A percentile compares a stretch with the other conserved stretches of the same genome.
These are phyloP conservation scores for Jaculus jaculus DNA, from an alignment of 2,113 vertebrate genomes.

Conservation along the genomic window DNA sequence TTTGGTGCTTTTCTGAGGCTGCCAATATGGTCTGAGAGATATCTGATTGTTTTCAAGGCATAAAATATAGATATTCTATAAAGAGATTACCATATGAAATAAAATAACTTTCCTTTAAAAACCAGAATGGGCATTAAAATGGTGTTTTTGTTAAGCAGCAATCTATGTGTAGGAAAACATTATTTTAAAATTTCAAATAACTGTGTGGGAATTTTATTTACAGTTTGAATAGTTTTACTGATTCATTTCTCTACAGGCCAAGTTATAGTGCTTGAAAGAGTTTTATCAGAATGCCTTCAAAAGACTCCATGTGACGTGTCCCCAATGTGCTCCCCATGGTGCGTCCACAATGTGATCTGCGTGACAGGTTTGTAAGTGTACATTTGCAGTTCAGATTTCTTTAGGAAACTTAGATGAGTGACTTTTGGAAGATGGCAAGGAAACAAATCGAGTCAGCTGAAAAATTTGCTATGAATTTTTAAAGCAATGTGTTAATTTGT, in stretches of 20 bases:
- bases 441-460: background rate
- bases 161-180: background rate
- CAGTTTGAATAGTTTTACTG: background rate
- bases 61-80: background rate
- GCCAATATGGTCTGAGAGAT: background rate
- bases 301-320: background rate
- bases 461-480: background rate
- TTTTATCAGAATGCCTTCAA: background rate
- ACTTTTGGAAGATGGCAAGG: background rate
- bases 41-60: background rate
- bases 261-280: no score
- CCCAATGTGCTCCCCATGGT: background rate
- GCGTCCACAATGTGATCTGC: background rate
- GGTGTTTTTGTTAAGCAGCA: background rate
- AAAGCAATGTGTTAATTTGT: background rate
- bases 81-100: background rate
- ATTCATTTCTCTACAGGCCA: background rate
- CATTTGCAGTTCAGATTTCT: background rate
- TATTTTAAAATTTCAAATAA: background rate
- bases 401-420: constrained; percentile 16
- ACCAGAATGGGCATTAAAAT: background rate
- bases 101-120: background rate
- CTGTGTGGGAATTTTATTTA: background rate
- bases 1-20: constrained; percentile 26
- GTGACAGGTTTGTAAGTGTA: background rate